These are phyloP conservation scores for Pteromalus puparum DNA, from an alignment of 1,140 invertebrate species.

Conservation along the genomic window DNA sequence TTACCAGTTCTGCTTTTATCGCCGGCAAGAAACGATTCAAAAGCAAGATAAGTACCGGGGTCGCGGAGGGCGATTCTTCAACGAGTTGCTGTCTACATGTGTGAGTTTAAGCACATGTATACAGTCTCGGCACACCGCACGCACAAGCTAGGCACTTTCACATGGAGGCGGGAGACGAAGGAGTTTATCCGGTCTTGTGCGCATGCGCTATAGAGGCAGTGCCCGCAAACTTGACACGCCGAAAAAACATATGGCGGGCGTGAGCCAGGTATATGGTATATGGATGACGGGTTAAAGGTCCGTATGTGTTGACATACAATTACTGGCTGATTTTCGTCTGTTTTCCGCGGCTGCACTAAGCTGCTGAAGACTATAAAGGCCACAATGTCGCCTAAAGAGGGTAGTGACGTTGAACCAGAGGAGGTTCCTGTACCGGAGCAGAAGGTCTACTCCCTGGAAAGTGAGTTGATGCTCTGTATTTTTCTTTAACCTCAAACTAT, in stretches of 20 bases:
- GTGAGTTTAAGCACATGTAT: background rate
- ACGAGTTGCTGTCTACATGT: background rate
- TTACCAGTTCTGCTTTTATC: slow-evolving; percentile 22
- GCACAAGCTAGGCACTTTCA: too few relatives aligned
- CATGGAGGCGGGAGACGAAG: background rate
- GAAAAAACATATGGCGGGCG: background rate
- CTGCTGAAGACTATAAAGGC: background rate
- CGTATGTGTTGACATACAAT: slow-evolving; percentile 28
- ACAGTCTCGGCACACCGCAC: background rate
- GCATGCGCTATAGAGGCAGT: background rate
- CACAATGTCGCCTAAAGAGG: slow-evolving; percentile 43
- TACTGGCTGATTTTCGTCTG: background rate
- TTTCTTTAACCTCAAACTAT: slow-evolving; percentile 24
- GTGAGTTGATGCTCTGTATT: slow-evolving; percentile 51
- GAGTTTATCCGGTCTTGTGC: background rate
- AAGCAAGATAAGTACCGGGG: slow-evolving; percentile 22
- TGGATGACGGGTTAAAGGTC: background rate
- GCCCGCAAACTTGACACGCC: background rate
- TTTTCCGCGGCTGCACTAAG: background rate
- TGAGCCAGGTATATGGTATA: too few relatives aligned
- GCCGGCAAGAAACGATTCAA: slow-evolving; percentile 23
- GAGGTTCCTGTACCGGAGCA: slow-evolving; percentile 45
- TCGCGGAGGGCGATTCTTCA: slow-evolving; percentile 2
- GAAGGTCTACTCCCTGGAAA: slow-evolving; percentile 68
- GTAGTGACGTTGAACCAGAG: slow-evolving; percentile 35